Base-by-base conservation (phyloP, 2,113 vertebrate genomes). In the Zosterops japonicus region DNA sequence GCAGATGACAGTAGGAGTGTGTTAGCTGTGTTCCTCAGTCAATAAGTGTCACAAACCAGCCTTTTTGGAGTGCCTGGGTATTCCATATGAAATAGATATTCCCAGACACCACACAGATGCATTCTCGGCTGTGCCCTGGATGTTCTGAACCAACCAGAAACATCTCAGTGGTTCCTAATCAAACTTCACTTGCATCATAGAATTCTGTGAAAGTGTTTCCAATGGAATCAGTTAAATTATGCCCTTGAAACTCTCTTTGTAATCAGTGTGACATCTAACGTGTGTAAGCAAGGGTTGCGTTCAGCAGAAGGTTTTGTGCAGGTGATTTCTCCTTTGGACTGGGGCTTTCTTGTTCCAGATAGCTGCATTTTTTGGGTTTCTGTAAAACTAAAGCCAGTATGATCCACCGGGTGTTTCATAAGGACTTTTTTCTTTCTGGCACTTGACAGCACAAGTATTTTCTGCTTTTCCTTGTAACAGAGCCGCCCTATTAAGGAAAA, bases 101-200 rank as follows among this genome's bases (percentile, higher is more conserved):
- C 24, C 1, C 23, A 47, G 33, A 14, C 23, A 39, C 8, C 1
- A 1, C 0, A 0, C 14, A 28, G 7, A 12, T 1, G 4, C 0
- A 0, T 31, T 44, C 9, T 46, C 53, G 61, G 22, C 27, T 65
- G 16, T 42, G 4, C 33, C 22, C 28, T 29, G n/a, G 27, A 12
- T 12, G n/a, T 50, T 67, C 33, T 17, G 47, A 70, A 60, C 35
- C 14, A 49, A 2, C 23, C 11, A 49, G 50, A 44, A 64, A 52
- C 6, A 3, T 28, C 18, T 76, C 27, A 1, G 17, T 49, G 36
- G 47, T 49, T 78, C 35, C 17, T 31, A 75, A 25, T 49, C 19
- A 41, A 79, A 55, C 35, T 9, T 71, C 6, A 4, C 13, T 19
- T 7, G 3, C 29, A 0, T 44, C 15, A 7, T 0, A 14, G 6